Evolutionary conservation across 1,140 invertebrate species (phyloP), one percentile per base, ranked within the genome.

Genomic region (Monomorium pharaonis): DNA sequence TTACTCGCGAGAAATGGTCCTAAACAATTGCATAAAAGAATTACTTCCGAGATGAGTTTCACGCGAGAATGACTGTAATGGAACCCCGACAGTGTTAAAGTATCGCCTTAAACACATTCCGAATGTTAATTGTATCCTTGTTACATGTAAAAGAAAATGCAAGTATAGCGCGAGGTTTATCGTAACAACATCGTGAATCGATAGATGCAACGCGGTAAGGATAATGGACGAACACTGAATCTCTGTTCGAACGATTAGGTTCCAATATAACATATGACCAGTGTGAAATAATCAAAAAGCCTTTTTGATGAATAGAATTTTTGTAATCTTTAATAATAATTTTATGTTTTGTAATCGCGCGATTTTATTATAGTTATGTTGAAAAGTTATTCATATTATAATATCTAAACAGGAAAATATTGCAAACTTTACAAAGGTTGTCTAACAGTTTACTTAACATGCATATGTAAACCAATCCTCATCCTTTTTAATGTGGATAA

Each of bases 1-100:
- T 51, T 77, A 80, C 63, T 69, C 87, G 87, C 27, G 60, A 83
- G 30, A 81, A 86, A 86, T 84, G 84, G 86, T 83, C 85, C 86
- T 86, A 87, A 88, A 49, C 65, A 58, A 76, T 69, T 78, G 58
- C n/a, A 12, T 42, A 81, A 1, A 18, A 56, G 24, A 72, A 21
- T 72, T 44, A 72, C 27, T 72, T 81, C 65, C 37, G 33, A 27
- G 49, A 81, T 51, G 60, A 47, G 16, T 24, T 76, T 76, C 44
- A 14, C 62, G 60, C 47, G 30, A 69, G 24, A 72, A 58, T 7
- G 18, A 72, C 12, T 21, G 42, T 78, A 33, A 69, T 42, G 37
- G 47, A 86, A 88, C 65, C 62, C 69, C 75, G 84, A 77, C 72
- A 62, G 60, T 83, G 33, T 87, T 76, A 84, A 85, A 80, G 76